Evolutionary conservation across 1,140 invertebrate species (phyloP).

Genomic region (Magallana gigas): DNA sequence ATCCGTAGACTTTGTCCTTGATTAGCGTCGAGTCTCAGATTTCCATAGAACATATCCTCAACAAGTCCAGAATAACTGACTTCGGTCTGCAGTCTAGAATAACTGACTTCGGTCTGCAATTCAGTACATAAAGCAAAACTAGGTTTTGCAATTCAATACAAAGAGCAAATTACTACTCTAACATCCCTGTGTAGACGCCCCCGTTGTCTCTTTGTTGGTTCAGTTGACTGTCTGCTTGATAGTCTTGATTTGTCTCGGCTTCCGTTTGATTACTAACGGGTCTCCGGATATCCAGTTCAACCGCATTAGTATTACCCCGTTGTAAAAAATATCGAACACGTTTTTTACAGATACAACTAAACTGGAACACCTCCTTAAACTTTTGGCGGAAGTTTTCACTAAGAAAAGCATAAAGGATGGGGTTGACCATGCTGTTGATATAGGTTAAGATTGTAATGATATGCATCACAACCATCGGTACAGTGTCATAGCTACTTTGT

Average conservation of each 20-base stretch:
- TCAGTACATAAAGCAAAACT: too few relatives aligned
- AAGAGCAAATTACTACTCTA: not conserved
- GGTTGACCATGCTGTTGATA: slow-evolving; percentile 85
- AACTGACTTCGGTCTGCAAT: too few relatives aligned
- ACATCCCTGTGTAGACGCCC: not conserved
- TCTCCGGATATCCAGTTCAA: slow-evolving; percentile 25
- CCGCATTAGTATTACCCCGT: not conserved
- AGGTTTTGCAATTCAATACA: too few relatives aligned
- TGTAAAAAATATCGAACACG: not conserved
- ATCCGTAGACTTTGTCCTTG: too few relatives aligned
- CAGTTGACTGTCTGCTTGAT: not conserved
- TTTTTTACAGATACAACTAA: slow-evolving; percentile 47
- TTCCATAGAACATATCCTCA: too few relatives aligned
- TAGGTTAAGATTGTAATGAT: slow-evolving; percentile 64
- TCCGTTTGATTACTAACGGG: not conserved
- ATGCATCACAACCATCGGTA: slow-evolving; percentile 57
- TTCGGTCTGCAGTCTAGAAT: too few relatives aligned
- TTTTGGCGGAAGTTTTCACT: slow-evolving; percentile 87
- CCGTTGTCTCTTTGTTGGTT: not conserved
- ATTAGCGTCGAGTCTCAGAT: too few relatives aligned
- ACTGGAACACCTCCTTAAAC: slow-evolving; percentile 86
- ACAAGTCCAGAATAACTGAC: too few relatives aligned
- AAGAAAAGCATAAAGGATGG: slow-evolving; percentile 89
- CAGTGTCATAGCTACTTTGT: not conserved
- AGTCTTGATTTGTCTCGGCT: not conserved